Evolutionary conservation across 2,888 invertebrate species (phyloP), one percentile per base, ranked within the genome.

Genomic region (Tetragnatha montana): DNA sequence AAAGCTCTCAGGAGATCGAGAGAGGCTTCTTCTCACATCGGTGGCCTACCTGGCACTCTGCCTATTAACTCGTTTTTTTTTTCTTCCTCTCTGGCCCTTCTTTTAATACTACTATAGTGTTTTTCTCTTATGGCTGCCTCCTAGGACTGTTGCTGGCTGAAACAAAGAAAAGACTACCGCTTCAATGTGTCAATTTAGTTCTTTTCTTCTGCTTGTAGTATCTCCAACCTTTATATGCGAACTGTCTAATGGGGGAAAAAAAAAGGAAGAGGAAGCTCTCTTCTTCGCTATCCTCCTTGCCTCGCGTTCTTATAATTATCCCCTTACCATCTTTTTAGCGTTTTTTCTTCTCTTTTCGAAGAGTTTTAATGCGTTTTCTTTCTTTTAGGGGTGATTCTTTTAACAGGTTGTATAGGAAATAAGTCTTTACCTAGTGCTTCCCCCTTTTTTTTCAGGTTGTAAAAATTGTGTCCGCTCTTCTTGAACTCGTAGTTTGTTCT

Each of bases 11-110:
- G 35, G 35, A 35, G 35, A 35, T 1, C 14, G n/a, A 47, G 78
- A 69, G 35, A 68, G 22, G 35, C 69, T 68, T n/a, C 69, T 79
- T 50, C 60, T 60, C 60, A 17, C 60, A 22, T 74, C 60, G 73
- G 88, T 89, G 89, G 89, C 89, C 89, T 86, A 89, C 85, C 89
- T 89, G 89, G 89, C 89, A 85, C n/a, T 10, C 10, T 85, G 89
- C 89, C 89, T 80, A 50, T 21, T 83, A 17, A 49, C 21, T 21
- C 47, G 71, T 88, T 78, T 49, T 47, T 74, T 75, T 47, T 68
- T 14, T n/a, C 60, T 50, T n/a, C 8, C 17, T 35, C 51, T 87
- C 49, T 75, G 69, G 19, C 50, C 19, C 76, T 10, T 85, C 70
- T 68, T 75, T 81, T 87, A 22, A 47, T 70, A 12, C 19, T 50